phyloP scores from a whole-genome alignment of 2,797 vertebrate genomes.

The Phataginus tricuspis region DNA sequence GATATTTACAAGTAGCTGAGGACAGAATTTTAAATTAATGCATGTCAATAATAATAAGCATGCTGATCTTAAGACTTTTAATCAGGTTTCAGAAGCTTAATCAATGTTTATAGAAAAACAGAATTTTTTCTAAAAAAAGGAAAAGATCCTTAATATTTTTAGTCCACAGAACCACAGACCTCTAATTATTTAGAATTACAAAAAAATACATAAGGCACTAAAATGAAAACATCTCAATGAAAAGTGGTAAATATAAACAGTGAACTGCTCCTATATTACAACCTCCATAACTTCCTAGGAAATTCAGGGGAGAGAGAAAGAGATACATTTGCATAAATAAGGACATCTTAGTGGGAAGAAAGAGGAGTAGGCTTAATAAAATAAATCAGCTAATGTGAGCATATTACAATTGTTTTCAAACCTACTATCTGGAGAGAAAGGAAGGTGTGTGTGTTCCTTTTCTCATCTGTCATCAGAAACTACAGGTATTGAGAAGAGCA shows the following conservation, averaged over 20 bases:
- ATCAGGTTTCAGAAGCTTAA: conserved; percentile 17
- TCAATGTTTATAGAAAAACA: neutral
- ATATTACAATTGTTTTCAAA: neutral
- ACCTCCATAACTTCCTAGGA: neutral
- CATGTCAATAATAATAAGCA: neutral
- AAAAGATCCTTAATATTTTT: conserved; percentile 32
- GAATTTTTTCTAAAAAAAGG: neutral
- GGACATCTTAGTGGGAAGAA: fast-evolving
- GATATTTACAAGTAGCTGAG: conserved; percentile 26
- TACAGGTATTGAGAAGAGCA: neutral
- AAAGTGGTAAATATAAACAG: neutral
- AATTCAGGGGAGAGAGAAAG: neutral
- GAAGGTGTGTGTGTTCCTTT: neutral
- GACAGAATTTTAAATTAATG: neutral
- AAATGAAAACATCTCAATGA: neutral
- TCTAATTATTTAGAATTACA: neutral
- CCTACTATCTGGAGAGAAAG: neutral
- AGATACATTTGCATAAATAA: neutral
- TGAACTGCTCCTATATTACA: neutral
- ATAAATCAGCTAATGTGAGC: neutral
- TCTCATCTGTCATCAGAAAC: neutral
- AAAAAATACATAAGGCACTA: neutral
- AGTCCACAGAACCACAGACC: neutral
- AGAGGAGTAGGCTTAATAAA: neutral
- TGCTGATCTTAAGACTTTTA: conserved; percentile 27